Evolutionary conservation across 1,140 invertebrate species (phyloP), one percentile per base, ranked within the genome.

Genomic region (Zaprionus inermis): DNA sequence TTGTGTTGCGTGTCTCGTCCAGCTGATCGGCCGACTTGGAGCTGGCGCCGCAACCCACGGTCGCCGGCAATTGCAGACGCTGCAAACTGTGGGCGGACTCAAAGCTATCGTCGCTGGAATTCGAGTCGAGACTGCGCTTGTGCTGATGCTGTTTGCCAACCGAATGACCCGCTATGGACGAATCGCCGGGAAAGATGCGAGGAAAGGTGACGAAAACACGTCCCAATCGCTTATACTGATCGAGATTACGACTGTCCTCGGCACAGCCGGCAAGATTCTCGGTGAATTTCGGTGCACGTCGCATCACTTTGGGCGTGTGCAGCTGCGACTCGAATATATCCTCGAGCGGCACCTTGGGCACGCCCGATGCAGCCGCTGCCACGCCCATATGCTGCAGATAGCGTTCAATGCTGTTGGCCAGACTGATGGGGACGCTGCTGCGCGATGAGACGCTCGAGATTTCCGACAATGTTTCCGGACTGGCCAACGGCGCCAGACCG

Each of bases 401-500:
- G 18, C 82, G 79, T 49, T 93, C 92, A 18, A 93, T 92, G 63
- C 85, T 91, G 57, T 92, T 91, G 54, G 90, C 91, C 46, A 93
- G 61, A 76, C 89, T 92, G 20, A 92, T 85, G 16, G 92, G 82
- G 14, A 93, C 91, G 67, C 93, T 94, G 36, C 92, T 92, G 68
- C 93, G 91, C 9, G 94, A 94, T 66, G 93, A 94, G 32, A 94
- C 95, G 76, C 95, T 95, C 0, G 96, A 97, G 5, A 96, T 94
- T 91, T 97, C 96, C 0, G 96, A 97, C 3, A 97, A 90, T 1
- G 96, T 97, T 91, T 98, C 97, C 1, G 97, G 97, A 28, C 96
- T 97, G 1, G 97, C 97, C 20, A 98, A 88, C 0, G 97, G 97
- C 0, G 97, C 97, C 20, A 95, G 92, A 3, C 94, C 94, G 76